Percentiles rank a stretch among this genome's conserved stretches.
Evolutionary conservation across 2,797 vertebrate species (phyloP).

Genomic region (Geotrypetes seraphini): DNA sequence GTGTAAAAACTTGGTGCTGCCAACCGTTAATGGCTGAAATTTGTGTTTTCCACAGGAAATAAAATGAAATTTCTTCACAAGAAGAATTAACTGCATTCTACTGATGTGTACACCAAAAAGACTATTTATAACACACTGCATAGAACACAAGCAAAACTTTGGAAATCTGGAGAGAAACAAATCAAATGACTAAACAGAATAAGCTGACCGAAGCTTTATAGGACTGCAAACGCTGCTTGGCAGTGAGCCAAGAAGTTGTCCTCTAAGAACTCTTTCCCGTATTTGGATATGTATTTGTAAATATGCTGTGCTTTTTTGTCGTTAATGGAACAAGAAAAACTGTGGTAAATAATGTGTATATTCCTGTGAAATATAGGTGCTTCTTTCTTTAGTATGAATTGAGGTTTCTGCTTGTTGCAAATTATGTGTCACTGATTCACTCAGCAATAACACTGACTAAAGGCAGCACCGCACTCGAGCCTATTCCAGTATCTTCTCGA

Average conservation of each 20-base stretch:
- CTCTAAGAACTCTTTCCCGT: neutral
- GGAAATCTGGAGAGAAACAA: neutral
- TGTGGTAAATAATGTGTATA: slow-evolving; percentile 75
- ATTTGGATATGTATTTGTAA: slow-evolving; percentile 62
- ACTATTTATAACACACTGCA: neutral
- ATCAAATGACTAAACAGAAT: too few species aligned
- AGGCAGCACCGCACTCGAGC: too few species aligned
- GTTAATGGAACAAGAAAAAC: slow-evolving; percentile 48
- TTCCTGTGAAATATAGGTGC: slow-evolving; percentile 56
- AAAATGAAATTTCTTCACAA: slow-evolving; percentile 99
- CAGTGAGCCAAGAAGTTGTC: neutral
- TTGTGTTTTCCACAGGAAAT: slow-evolving; percentile 62
- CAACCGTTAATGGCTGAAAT: too few species aligned
- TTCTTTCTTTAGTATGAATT: slow-evolving; percentile 40
- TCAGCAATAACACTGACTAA: slow-evolving; percentile 76
- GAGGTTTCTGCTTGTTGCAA: slow-evolving; percentile 57
- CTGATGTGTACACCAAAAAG: slow-evolving; percentile 9
- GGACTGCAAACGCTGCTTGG: neutral
- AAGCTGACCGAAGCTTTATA: neutral
- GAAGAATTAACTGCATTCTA: slow-evolving; percentile 71
- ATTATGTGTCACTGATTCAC: slow-evolving; percentile 64
- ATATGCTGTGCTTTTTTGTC: slow-evolving; percentile 74
- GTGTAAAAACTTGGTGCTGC: too few species aligned
- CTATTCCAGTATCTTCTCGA: too few species aligned
- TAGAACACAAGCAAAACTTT: neutral